phyloP scores from a whole-genome alignment of 1,140 invertebrate genomes.

The Philaenus spumarius region DNA sequence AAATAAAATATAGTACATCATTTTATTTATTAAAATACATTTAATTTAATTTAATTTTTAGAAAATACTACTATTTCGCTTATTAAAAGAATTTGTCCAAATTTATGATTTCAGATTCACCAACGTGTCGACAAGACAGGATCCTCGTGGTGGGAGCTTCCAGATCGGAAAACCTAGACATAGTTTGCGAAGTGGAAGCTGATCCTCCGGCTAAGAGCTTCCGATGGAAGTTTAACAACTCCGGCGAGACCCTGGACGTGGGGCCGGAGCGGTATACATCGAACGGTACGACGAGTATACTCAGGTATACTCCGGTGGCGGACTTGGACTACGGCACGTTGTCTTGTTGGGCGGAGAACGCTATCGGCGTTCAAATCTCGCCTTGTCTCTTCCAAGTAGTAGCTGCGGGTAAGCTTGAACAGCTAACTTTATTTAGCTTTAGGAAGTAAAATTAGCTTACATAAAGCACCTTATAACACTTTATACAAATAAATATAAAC shows the following conservation, averaged over 20 bases:
- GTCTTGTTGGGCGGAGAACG: slow-evolving; percentile 70
- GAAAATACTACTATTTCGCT: too few relatives aligned
- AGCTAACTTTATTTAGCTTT: not conserved
- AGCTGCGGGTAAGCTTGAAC: slow-evolving; percentile 52
- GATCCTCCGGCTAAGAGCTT: slow-evolving; percentile 78
- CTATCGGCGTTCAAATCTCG: slow-evolving; percentile 61
- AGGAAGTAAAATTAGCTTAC: too few relatives aligned
- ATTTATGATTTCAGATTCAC: slow-evolving; percentile 75
- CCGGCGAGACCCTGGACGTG: slow-evolving; percentile 72
- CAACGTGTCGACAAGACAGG: slow-evolving; percentile 66
- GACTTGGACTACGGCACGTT: slow-evolving; percentile 64
- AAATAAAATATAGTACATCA: too few relatives aligned
- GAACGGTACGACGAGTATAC: slow-evolving; percentile 43
- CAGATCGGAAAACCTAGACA: slow-evolving; percentile 70
- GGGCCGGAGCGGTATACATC: slow-evolving; percentile 57
- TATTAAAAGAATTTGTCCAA: too few relatives aligned
- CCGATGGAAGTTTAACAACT: slow-evolving; percentile 89
- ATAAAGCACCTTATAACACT: too few relatives aligned
- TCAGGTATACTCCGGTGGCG: slow-evolving; percentile 45
- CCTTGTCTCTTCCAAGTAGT: slow-evolving; percentile 77
- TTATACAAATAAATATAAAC: too few relatives aligned
- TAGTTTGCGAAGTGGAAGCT: slow-evolving; percentile 78
- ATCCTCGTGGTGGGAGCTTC: slow-evolving; percentile 77
- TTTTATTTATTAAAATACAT: too few relatives aligned
- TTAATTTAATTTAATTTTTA: too few relatives aligned